phyloP scores from a whole-genome alignment of 2,888 invertebrate species.

The Meganola albula region DNA sequence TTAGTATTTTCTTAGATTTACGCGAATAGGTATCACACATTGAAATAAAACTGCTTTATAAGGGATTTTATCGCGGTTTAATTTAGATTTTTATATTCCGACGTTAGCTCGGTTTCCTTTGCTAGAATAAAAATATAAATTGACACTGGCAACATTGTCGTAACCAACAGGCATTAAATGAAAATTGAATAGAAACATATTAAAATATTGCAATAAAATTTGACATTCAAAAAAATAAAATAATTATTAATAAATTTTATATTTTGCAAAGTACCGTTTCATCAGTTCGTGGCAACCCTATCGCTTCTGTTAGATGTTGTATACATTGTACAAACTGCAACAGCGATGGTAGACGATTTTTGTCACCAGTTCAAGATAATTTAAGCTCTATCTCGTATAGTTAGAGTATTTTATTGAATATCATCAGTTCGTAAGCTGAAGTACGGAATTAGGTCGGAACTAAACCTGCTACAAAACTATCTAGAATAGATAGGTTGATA shows the following conservation, averaged over 20 bases:
- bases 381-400: constrained; percentile 13
- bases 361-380: constrained; percentile 22
- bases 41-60: no score
- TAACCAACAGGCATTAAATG: no score
- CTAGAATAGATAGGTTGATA: no score
- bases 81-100: no score
- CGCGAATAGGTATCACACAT: no score
- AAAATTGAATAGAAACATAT: neutral
- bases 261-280: no score
- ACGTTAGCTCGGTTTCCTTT: no score
- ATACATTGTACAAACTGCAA: constrained; percentile 32
- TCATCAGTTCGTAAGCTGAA: constrained; percentile 12
- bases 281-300: constrained; percentile 16
- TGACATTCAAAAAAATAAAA: neutral
- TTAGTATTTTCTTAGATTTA: no score
- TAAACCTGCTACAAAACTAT: constrained; percentile 35
- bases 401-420: constrained; percentile 25
- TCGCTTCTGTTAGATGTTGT: constrained; percentile 18
- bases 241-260: no score
- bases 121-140: no score
- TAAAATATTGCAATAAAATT: neutral
- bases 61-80: no score
- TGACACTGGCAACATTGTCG: no score
- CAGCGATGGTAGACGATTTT: constrained; percentile 26
- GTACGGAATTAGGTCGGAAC: constrained; percentile 49